phyloP scores from a whole-genome alignment of 2,113 vertebrate genomes.

The Phalacrocorax aristotelis region DNA sequence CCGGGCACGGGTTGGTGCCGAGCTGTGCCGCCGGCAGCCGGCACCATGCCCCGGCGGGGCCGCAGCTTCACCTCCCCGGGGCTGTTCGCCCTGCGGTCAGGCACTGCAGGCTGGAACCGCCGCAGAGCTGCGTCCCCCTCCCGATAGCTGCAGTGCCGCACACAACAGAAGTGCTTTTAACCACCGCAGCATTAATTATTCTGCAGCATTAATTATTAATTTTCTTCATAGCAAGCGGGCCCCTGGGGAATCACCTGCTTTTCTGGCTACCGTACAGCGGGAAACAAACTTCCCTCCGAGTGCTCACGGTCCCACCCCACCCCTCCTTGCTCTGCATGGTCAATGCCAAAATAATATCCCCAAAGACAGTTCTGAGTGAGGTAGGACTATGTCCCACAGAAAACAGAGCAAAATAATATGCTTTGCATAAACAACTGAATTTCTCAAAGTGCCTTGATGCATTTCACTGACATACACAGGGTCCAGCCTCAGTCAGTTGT shows the following conservation, averaged over 20 bases:
- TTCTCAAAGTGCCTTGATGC: neutral
- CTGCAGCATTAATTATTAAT: neutral
- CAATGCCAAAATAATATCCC: neutral
- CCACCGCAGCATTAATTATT: neutral
- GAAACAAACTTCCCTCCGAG: neutral
- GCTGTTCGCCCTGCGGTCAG: neutral
- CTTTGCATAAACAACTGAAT: neutral
- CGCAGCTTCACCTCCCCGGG: neutral
- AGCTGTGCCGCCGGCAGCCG: neutral
- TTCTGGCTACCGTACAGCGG: neutral
- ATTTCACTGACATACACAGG: too few relatives aligned
- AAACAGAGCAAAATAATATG: neutral
- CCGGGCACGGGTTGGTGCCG: neutral
- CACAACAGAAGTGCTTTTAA: neutral
- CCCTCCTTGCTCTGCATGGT: neutral
- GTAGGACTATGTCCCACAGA: neutral
- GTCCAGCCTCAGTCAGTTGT: rapidly evolving
- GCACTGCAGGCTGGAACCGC: neutral
- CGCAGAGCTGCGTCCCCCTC: neutral
- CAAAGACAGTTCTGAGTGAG: neutral
- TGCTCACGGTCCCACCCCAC: rapidly evolving
- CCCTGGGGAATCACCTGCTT: neutral
- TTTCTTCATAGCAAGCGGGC: neutral
- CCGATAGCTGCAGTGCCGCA: neutral
- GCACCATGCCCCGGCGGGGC: neutral